Evolutionary conservation across 1,140 invertebrate species (phyloP).

Genomic region (Drosophila parabipectinata): DNA sequence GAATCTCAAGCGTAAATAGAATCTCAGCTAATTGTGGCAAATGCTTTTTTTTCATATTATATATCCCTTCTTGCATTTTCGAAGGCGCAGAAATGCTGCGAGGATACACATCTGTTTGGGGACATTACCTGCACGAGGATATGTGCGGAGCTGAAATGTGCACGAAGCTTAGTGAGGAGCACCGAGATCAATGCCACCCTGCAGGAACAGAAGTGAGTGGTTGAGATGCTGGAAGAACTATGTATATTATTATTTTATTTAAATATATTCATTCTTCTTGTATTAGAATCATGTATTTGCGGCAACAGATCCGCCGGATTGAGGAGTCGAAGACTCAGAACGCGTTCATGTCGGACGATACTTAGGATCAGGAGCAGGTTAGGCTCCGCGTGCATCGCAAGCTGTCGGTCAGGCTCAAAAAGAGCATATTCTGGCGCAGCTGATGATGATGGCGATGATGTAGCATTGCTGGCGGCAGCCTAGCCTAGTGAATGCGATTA

Average conservation of each 20-base stretch:
- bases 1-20: not conserved
- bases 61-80: slow-evolving; percentile 3
- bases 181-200: slow-evolving; percentile 98
- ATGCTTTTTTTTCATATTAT: not conserved
- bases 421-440: slow-evolving; percentile 75
- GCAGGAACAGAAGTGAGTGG: slow-evolving; percentile 95
- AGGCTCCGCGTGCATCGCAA: slow-evolving; percentile 78
- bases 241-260: too few relatives aligned
- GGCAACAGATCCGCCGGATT: slow-evolving; percentile 94
- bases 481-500: not conserved
- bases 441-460: slow-evolving; percentile 68
- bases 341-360: slow-evolving; percentile 88
- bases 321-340: slow-evolving; percentile 97
- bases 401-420: slow-evolving; percentile 78
- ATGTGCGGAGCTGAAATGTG: slow-evolving; percentile 97
- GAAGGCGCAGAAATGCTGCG: slow-evolving; percentile 92
- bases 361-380: slow-evolving; percentile 83
- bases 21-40: slow-evolving; percentile 7
- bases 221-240: too few relatives aligned
- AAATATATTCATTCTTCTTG: not conserved
- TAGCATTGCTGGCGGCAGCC: slow-evolving; percentile 22
- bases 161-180: slow-evolving; percentile 95
- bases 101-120: slow-evolving; percentile 93
- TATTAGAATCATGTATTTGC: slow-evolving; percentile 93
- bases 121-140: slow-evolving; percentile 96